Base-by-base conservation (phyloP, 2,888 invertebrate genomes). In the Carcina quercana region DNA sequence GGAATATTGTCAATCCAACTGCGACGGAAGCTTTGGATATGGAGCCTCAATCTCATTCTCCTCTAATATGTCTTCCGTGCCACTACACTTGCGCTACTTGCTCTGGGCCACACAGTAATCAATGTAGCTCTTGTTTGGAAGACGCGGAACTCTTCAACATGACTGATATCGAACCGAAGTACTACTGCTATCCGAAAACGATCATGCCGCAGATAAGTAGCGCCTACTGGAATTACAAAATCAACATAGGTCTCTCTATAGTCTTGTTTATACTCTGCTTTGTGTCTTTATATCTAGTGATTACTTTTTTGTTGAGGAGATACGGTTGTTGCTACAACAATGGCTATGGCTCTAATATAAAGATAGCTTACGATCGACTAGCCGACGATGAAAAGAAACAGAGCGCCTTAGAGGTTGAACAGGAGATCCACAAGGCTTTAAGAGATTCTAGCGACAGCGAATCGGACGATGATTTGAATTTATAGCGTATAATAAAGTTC, bases 31-130 rank as follows among this genome's bases (percentile, higher is more conserved):
- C 78, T 21, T 38, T 64, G 22, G 82, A 80, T 43, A 69, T 83
- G 68, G 70, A 71, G 45, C 47, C 63, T 12, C 30, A 39, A n/a
- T 47, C 42, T 30, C 14, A 22, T 21, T 46, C 59, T 19, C 79
- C 76, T 5, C 64, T 67, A 15, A 71, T 80, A 30, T 93, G 93
- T 56, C 68, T 87, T 2, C 71, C 80, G 15, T 93, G 93, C 59
- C 92, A 93, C 70, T 92, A 93, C 62, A 86, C 89, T n/a, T 93
- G 93, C 61, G 84, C 85, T 35, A 82, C 84, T 6, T 93, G 93
- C 56, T 67, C 73, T 5, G 92, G 92, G 6, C 88, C 91, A 5
- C 85, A 86, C 46, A 88, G 90, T 65, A 87, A 87, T 53, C 88
- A 92, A 52, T 93, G 93, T 63, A 67, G 80, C 24, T 72, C 86